A percentile compares a stretch with the other conserved stretches of the same genome.
These are phyloP conservation scores for Ailuropoda melanoleuca DNA, from an alignment of 2,113 vertebrate genomes.

Conservation along the genomic window DNA sequence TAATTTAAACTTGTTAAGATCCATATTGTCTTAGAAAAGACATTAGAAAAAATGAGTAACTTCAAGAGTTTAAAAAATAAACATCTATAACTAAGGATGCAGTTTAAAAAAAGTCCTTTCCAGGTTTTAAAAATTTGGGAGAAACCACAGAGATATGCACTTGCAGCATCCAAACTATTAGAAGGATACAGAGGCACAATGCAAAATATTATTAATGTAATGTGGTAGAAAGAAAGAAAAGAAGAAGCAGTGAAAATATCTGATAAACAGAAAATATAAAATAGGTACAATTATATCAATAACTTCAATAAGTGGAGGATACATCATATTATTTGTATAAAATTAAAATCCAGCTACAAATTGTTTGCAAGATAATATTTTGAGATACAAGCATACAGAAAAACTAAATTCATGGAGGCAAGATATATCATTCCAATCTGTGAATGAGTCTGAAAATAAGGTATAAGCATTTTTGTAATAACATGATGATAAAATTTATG, in stretches of 20 bases:
- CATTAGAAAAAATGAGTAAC: neutral
- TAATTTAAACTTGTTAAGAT: neutral
- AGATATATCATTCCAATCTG: neutral
- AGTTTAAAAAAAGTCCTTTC: neutral
- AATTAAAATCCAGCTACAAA: neutral
- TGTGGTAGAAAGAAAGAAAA: neutral
- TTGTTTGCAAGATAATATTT: neutral
- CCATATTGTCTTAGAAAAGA: neutral
- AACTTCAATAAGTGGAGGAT: neutral
- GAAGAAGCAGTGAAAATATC: neutral
- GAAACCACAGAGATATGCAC: neutral
- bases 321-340: neutral
- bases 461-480: neutral
- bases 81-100: neutral
- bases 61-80: neutral
- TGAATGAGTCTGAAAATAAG: neutral
- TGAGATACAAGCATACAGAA: neutral
- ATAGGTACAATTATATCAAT: neutral
- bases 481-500: neutral
- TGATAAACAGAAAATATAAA: neutral
- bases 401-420: neutral
- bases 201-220: neutral
- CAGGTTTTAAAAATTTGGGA: neutral
- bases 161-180: neutral
- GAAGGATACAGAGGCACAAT: neutral